Conservation (phyloP, 2,888 invertebrate species). For the Meloe dianella region DNA sequence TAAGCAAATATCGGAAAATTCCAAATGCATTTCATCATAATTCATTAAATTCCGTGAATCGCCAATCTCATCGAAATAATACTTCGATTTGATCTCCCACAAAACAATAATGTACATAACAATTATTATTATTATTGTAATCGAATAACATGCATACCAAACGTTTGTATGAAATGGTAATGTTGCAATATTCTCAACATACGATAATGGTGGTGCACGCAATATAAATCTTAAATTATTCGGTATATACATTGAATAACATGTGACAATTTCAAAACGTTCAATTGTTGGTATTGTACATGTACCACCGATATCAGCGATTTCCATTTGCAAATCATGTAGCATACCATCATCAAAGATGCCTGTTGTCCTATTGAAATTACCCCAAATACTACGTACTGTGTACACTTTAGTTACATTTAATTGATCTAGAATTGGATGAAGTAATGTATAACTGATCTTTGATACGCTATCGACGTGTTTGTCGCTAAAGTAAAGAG, state of each 20-base stretch:
- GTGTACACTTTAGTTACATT: background rate
- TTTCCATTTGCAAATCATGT: conserved; percentile 62
- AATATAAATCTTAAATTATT: conserved; percentile 23
- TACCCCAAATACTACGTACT: background rate
- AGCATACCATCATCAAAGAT: conserved; percentile 60
- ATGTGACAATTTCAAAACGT: conserved; percentile 7
- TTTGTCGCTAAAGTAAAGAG: background rate
- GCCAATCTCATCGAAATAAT: background rate
- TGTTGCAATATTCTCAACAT: conserved; percentile 26
- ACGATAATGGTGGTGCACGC: conserved; percentile 20
- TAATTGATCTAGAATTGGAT: background rate
- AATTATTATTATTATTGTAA: conserved; percentile 4
- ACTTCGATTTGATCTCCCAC: conserved; percentile 8
- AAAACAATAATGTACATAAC: conserved; percentile 15
- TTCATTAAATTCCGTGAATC: conserved; percentile 18
- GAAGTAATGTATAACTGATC: background rate
- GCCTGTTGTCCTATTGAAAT: background rate
- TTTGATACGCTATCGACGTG: background rate
- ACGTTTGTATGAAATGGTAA: conserved; percentile 23
- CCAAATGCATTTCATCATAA: background rate
- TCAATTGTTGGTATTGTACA: conserved; percentile 2
- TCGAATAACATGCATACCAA: conserved; percentile 19
- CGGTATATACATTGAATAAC: conserved; percentile 2
- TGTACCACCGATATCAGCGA: conserved; percentile 64
- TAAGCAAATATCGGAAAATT: conserved; percentile 44